Base-by-base conservation (phyloP, 2,888 invertebrate genomes). In the Drosophila koepferae region DNA sequence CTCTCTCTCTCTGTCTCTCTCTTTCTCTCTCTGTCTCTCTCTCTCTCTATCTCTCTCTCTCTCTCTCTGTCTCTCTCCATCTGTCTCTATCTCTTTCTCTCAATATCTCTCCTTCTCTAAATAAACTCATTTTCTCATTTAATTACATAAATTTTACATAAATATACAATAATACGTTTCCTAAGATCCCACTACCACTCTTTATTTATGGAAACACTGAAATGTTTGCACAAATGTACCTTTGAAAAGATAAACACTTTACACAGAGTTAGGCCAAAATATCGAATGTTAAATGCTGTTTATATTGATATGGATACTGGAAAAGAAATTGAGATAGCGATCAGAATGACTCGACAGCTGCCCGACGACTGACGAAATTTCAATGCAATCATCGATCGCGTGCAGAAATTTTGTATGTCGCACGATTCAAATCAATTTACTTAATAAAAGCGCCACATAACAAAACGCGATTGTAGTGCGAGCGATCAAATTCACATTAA, bases 161-260 rank as follows among this genome's bases (percentile, higher is more conserved):
- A 23, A 23, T 23, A 4, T 23, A 23, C 28, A 28, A 28, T 28
- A 28, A 28, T 28, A 28, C 28, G 28, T 28, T 28, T 38, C 38
- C 0, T 4, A 38, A 38, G 38, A 38, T 5, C 6, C 38, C 16
- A 40, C 14, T 40, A 6, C 6, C 16, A 7, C 7, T 28, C 28
- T 16, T 14, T 14, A 40, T 16, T 16, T 16, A 40, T 40, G 38
- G 14, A 16, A 40, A 40, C 14, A 20, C 4, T 23, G n/a, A 56
- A 64, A 53, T 74, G 38, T 86, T 80, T 86, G 64, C 72, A 75
- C 86, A 84, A 77, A 73, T 86, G 84, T 72, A 51, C 51, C 60
- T 69, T 60, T 56, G 41, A 34, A 6, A 49, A 20, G 12, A 51
- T 36, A 51, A 34, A 51, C 34, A 49, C 38, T 9, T 48, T 28